phyloP scores from a whole-genome alignment of 2,888 invertebrate genomes.

The Dioctria rufipes region DNA sequence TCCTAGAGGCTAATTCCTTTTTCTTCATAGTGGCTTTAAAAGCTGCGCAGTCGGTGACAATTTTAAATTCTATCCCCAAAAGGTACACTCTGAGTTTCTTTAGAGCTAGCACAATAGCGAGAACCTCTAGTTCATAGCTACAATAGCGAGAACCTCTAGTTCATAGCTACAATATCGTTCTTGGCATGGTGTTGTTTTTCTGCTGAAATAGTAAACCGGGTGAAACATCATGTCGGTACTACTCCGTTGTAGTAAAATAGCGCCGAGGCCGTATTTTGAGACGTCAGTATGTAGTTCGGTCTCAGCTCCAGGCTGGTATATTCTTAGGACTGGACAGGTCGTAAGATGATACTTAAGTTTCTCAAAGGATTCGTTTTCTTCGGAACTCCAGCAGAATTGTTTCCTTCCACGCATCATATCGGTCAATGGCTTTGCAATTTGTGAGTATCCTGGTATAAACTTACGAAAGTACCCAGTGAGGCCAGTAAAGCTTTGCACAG shows the following conservation, averaged over 20 bases:
- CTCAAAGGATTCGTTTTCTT: too few species aligned
- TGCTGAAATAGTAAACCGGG: too few species aligned
- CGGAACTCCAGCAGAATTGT: conserved; percentile 41
- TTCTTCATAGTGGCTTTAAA: conserved; percentile 60
- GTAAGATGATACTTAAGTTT: conserved; percentile 55
- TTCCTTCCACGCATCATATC: not conserved
- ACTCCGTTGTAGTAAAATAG: conserved; percentile 59
- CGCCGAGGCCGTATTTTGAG: conserved; percentile 59
- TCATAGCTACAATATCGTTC: conserved; percentile 61
- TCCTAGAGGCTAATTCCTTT: conserved; percentile 56
- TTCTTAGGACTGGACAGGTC: conserved; percentile 55
- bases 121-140: too few species aligned
- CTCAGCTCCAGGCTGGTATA: conserved; percentile 56
- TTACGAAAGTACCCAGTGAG: conserved; percentile 57
- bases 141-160: too few species aligned
- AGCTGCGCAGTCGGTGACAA: conserved; percentile 63
- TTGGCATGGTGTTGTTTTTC: too few species aligned
- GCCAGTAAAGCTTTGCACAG: conserved; percentile 63
- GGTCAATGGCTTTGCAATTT: conserved; percentile 59
- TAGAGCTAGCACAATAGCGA: conserved; percentile 50
- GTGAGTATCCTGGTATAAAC: conserved; percentile 54
- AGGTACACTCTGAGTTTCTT: conserved; percentile 62
- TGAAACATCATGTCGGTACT: conserved; percentile 41
- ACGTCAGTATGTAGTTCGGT: conserved; percentile 51
- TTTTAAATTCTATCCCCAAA: conserved; percentile 62